phyloP scores from a whole-genome alignment of 1,140 invertebrate species.

The Euura saliciscinereae region DNA sequence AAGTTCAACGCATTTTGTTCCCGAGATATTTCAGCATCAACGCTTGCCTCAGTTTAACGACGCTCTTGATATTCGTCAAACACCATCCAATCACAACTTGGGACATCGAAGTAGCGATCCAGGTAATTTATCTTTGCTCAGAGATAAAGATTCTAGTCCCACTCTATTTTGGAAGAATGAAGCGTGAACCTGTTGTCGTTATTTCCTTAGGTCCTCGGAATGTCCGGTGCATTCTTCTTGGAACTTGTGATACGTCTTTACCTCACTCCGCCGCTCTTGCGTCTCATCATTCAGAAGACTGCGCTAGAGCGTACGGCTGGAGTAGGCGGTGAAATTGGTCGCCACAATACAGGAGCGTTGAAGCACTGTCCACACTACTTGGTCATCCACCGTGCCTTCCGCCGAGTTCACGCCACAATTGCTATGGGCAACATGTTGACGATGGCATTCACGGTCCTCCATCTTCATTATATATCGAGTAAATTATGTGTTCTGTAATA shows the following conservation, averaged over 20 bases:
- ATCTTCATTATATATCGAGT: constrained; percentile 71
- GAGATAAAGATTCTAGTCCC: constrained; percentile 19
- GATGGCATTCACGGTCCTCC: constrained; percentile 73
- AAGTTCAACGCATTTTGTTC: constrained; percentile 84
- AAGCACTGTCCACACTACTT: constrained; percentile 75
- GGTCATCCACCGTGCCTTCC: constrained; percentile 70
- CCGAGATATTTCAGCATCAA: constrained; percentile 84
- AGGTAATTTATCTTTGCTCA: constrained; percentile 46
- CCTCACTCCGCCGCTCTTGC: constrained; percentile 69
- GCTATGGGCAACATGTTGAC: constrained; percentile 76
- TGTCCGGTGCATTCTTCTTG: constrained; percentile 72
- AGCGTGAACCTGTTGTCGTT: constrained; percentile 11
- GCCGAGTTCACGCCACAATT: constrained; percentile 70
- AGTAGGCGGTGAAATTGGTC: constrained; percentile 74
- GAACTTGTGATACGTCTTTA: constrained; percentile 73
- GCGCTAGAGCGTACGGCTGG: constrained; percentile 73
- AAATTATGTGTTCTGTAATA: constrained; percentile 60
- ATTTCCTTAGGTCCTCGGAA: constrained; percentile 63
- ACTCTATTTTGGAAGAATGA: constrained; percentile 24
- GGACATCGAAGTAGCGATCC: constrained; percentile 54
- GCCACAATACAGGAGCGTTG: constrained; percentile 68
- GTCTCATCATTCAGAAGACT: constrained; percentile 71
- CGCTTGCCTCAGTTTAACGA: constrained; percentile 73
- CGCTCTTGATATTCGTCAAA: constrained; percentile 71
- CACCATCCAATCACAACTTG: constrained; percentile 57